Evolutionary conservation across 2,113 vertebrate species (phyloP), one percentile per base, ranked within the genome.

Genomic region (Alces alces): DNA sequence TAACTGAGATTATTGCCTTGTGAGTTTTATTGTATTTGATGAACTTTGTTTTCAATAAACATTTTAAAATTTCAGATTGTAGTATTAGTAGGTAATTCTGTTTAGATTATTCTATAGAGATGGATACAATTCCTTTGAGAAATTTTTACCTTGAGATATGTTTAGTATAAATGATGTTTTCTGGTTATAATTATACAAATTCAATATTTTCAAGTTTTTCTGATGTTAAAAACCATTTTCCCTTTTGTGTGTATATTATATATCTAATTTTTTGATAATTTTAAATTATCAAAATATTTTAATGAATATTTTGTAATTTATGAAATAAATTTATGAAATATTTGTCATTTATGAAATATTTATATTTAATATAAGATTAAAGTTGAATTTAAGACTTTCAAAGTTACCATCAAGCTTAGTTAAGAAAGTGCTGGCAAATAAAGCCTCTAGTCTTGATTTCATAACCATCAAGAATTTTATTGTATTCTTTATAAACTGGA

Each of bases 341-440:
- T 33, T 64, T 64, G 5, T 47, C 39, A n/a, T 88, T 88, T 93
- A 47, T 58, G 30, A 84, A 82, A 60, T 94, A 55, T 60, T 30
- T 96, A 84, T 60, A 95, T 57, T 85, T 94, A 70, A 79, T 96
- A 27, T 87, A 61, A 94, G 7, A 61, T 89, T 89, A 66, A 93
- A 66, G 9, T 88, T 79, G 28, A 78, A 84, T 54, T 85, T 92
- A 80, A 60, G 60, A 27, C 39, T 95, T 89, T 96, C n/a, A 91
- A 2, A 95, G 30, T 80, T 95, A 52, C 52, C 6, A 2, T 92
- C 47, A 64, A 82, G 21, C n/a, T 84, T 91, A 84, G 88, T 1
- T 92, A 83, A 92, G 84, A 11, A 86, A 76, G 13, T 92, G 1
- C 50, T 96, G 23, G 43, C 57, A 60, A 79, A 36, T 87, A 60